Evolutionary conservation across 2,113 vertebrate genomes (phyloP).

Genomic region (Calonectris borealis): DNA sequence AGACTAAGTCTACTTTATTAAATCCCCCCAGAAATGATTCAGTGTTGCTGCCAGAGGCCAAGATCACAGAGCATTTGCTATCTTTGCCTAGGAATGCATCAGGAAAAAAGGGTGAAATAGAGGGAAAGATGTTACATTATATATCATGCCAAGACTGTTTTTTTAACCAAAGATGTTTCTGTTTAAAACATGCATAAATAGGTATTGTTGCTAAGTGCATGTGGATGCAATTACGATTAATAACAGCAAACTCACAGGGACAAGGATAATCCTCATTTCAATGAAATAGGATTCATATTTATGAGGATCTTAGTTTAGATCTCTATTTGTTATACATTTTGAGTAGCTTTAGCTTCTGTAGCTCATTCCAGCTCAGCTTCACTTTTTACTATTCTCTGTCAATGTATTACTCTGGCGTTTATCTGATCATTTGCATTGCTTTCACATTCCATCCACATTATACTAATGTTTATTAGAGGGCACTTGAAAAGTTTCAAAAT

Average conservation of each 20-base stretch:
- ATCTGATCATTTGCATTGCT: background rate
- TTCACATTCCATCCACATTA: background rate
- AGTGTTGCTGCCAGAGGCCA: background rate
- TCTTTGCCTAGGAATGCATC: background rate
- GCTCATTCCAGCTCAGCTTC: background rate
- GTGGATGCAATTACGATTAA: background rate
- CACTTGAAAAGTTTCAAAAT: background rate
- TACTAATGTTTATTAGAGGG: background rate
- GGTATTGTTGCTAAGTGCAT: background rate
- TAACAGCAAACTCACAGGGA: background rate
- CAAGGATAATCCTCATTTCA: constrained; percentile 10
- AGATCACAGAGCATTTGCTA: background rate
- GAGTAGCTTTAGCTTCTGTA: background rate
- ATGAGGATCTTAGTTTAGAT: constrained; percentile 13
- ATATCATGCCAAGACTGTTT: background rate
- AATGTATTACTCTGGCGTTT: background rate
- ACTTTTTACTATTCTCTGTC: constrained; percentile 25
- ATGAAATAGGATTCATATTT: background rate
- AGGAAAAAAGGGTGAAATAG: background rate
- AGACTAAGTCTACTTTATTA: background rate
- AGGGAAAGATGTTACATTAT: background rate
- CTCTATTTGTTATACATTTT: background rate
- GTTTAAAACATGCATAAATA: background rate
- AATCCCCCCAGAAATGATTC: background rate
- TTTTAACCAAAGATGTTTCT: background rate